Evolutionary conservation across 2,888 invertebrate species (phyloP).

Genomic region (Dryococelus australis): DNA sequence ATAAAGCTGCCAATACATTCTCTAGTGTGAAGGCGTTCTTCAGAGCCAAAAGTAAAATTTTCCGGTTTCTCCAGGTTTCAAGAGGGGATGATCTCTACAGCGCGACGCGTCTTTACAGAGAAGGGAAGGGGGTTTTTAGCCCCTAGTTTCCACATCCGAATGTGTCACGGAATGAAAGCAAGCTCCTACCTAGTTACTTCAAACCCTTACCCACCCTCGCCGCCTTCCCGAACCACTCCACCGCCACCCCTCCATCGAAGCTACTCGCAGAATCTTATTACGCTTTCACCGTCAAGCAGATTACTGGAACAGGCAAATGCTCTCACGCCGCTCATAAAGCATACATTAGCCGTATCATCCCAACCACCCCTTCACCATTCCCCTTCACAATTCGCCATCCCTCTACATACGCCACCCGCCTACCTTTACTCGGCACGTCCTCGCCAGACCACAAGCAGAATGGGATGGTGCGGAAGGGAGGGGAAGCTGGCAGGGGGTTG

Average conservation of each 20-base stretch:
- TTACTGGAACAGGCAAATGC: conserved; percentile 3
- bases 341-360: background rate
- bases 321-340: conserved; percentile 16
- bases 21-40: too few species aligned
- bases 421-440: background rate
- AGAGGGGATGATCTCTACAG: too few species aligned
- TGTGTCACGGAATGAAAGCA: background rate
- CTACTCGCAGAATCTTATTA: conserved; percentile 9
- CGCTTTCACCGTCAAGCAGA: background rate
- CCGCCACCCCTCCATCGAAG: background rate
- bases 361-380: background rate
- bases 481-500: too few species aligned
- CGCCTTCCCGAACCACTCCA: background rate
- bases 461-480: too few species aligned
- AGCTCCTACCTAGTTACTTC: background rate
- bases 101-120: too few species aligned
- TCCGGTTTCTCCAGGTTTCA: too few species aligned
- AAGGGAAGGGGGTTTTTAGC: too few species aligned
- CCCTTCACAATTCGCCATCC: background rate
- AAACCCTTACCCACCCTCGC: background rate
- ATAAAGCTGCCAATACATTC: too few species aligned
- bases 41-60: too few species aligned
- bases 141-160: too few species aligned
- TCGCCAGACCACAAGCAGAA: background rate
- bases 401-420: background rate